A percentile compares a stretch with the other conserved stretches of the same genome.
Conservation (phyloP, 2,888 invertebrate genomes). For the Cephonodes hylas region DNA sequence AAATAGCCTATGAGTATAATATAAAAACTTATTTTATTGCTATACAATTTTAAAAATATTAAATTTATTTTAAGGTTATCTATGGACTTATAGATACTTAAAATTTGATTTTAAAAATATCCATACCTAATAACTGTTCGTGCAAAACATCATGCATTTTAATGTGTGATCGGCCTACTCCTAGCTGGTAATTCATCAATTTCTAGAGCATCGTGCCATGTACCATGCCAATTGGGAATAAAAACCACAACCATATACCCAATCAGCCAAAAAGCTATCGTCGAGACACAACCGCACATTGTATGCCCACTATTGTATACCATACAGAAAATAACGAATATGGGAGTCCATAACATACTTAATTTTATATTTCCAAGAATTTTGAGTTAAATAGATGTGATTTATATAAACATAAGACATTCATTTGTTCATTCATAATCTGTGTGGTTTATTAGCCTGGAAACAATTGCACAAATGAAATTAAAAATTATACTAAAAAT, state of each 20-base stretch:
- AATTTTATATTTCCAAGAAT: background rate
- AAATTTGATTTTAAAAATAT: conserved; percentile 4
- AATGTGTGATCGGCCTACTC: conserved; percentile 40
- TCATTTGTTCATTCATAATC: too few species aligned
- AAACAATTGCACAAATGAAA: too few species aligned
- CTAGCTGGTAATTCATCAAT: conserved; percentile 34
- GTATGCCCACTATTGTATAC: conserved; percentile 39
- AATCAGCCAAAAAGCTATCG: conserved; percentile 57
- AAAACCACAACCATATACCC: conserved; percentile 52
- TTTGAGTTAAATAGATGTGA: background rate
- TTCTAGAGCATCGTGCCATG: conserved; percentile 45
- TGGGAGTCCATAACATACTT: conserved; percentile 3
- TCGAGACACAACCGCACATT: conserved; percentile 30
- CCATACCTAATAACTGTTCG: conserved; percentile 29
- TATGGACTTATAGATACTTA: conserved; percentile 3
- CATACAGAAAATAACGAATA: conserved; percentile 27
- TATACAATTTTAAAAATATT: background rate
- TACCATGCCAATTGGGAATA: conserved; percentile 62
- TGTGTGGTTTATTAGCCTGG: too few species aligned
- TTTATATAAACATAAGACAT: background rate
- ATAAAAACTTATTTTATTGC: too few species aligned
- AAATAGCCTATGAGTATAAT: background rate
- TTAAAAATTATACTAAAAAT: too few species aligned
- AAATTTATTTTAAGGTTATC: background rate
- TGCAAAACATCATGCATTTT: conserved; percentile 36